These are phyloP conservation scores for Pheosia gnoma DNA, from an alignment of 2,888 invertebrate genomes.

Conservation along the genomic window DNA sequence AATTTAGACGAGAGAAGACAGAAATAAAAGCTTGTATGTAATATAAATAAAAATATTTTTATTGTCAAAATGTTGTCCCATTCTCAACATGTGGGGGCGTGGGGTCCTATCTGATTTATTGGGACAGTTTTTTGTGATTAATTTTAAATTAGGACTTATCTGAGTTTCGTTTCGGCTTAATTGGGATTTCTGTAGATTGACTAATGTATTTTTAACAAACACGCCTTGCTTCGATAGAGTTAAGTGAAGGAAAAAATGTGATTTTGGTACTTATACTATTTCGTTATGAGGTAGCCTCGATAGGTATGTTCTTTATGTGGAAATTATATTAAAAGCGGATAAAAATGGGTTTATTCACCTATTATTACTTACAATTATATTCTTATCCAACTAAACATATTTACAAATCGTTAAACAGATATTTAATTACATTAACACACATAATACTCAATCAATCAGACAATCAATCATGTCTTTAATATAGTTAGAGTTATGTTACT, in stretches of 20 bases:
- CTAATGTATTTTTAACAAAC: slow-evolving; percentile 69
- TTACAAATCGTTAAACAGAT: background rate
- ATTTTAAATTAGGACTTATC: slow-evolving; percentile 73
- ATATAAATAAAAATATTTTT: slow-evolving; percentile 27
- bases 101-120: slow-evolving; percentile 67
- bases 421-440: background rate
- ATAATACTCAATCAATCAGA: background rate
- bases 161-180: slow-evolving; percentile 49
- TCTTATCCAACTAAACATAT: background rate
- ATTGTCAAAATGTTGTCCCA: slow-evolving; percentile 36
- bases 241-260: background rate
- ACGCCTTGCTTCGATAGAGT: slow-evolving; percentile 27
- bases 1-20: background rate
- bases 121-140: slow-evolving; percentile 62
- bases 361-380: slow-evolving; percentile 1
- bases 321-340: background rate
- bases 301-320: background rate
- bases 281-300: background rate
- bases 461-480: background rate
- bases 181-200: slow-evolving; percentile 53
- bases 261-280: background rate
- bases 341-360: background rate
- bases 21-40: background rate
- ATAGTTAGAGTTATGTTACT: background rate
- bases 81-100: slow-evolving; percentile 52